These are phyloP conservation scores for Chloroclystis v-ata DNA, from an alignment of 2,888 invertebrate species.

Conservation along the genomic window DNA sequence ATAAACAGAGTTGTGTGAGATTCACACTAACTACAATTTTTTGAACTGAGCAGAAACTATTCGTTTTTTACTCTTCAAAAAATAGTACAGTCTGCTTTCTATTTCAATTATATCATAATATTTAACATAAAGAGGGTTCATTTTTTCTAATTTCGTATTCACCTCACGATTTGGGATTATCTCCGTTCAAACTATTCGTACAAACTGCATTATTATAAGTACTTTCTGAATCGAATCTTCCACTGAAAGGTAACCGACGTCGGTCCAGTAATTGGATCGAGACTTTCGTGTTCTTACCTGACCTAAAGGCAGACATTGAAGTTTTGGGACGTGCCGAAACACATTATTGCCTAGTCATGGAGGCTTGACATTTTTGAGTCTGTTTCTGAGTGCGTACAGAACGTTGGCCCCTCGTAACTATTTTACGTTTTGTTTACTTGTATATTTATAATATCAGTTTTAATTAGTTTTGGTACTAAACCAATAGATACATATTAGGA, in stretches of 20 bases:
- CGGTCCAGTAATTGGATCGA: conserved; percentile 18
- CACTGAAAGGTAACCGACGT: conserved; percentile 13
- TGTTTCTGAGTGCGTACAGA: neutral
- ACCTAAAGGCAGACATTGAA: conserved; percentile 17
- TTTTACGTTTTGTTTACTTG: no score
- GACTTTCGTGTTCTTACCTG: conserved; percentile 17
- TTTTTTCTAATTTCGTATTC: conserved; percentile 1
- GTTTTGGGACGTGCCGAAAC: conserved; percentile 15
- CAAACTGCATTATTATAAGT: conserved; percentile 16
- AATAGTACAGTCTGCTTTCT: no score
- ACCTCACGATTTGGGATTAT: conserved; percentile 4
- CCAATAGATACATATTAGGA: no score
- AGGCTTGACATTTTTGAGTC: conserved; percentile 2
- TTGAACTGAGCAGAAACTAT: no score
- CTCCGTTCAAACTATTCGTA: conserved; percentile 8
- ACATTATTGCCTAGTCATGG: conserved; percentile 8
- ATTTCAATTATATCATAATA: no score
- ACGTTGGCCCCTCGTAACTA: no score
- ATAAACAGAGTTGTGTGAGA: no score
- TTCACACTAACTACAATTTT: no score
- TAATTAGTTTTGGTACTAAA: no score
- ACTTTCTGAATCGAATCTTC: conserved; percentile 14
- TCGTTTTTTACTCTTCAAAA: no score
- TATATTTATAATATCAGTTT: no score
- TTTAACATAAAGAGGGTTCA: no score